Base-by-base conservation (phyloP, 1,140 invertebrate genomes). In the Drosophila mauritiana region DNA sequence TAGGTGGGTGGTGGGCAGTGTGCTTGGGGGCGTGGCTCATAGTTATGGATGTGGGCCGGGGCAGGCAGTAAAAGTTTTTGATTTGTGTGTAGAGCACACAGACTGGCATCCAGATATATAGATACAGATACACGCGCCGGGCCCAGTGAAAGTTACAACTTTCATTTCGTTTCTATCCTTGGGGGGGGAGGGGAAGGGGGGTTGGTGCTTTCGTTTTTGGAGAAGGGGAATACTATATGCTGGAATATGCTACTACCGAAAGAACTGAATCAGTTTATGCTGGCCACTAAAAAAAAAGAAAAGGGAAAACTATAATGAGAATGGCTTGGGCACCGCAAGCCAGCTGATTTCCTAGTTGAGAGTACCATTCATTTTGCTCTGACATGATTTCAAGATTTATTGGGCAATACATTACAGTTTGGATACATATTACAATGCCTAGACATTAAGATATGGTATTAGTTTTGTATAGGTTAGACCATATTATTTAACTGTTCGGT, bases 31-130 rank as follows among this genome's bases (percentile, higher is more conserved):
- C 48, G 48, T 51, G 22, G 46, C 34, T 20, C 43, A 42, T 65
- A 65, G 62, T 68, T 43, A 67, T 65, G 46, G 49, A 65, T 65
- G 64, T 65, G 45, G 40, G 42, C 17, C 42, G 62, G 62, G 53
- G 68, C 22, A 57, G 55, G 62, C 67, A 78, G 69, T 86, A 88
- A 88, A 86, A 86, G 78, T 85, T 88, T 85, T 85, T 85, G 82
- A 85, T 85, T 85, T 85, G 82, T 85, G 82, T 88, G 67, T 67
- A 75, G 65, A 64, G 51, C 64, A 63, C 62, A 57, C 63, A 72
- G 65, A 68, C 56, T 37, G 43, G 49, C 8, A 69, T 46, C 40
- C 49, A 74, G 52, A 63, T 39, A 63, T 37, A 25, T 34, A 31
- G 43, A 56, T 39, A 48, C 20, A 56, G 39, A 25, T 31, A 63